Evolutionary conservation across 2,113 vertebrate genomes (phyloP).

Genomic region (Chlamydotis undulata): DNA sequence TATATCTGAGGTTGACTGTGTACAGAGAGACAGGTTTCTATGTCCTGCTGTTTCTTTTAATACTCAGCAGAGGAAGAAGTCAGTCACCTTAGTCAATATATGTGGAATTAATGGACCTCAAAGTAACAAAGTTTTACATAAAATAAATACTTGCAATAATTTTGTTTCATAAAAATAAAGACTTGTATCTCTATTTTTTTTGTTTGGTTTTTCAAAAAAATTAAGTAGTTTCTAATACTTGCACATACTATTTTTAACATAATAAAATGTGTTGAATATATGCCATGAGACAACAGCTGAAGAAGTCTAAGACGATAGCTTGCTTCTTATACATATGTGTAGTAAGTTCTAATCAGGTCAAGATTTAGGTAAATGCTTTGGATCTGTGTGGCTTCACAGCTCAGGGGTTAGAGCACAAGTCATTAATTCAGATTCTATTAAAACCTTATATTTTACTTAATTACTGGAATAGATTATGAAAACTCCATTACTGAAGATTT

Average conservation of each 20-base stretch:
- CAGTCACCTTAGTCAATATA: not conserved
- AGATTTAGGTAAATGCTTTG: conserved; percentile 31
- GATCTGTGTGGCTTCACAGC: not conserved
- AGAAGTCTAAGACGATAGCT: not conserved
- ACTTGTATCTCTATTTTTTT: fast-evolving
- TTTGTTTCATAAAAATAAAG: not conserved
- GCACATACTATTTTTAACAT: not conserved
- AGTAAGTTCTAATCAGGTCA: conserved; percentile 31
- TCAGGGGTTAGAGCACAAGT: conserved; percentile 5
- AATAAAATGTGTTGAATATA: not conserved
- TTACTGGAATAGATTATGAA: conserved; percentile 3
- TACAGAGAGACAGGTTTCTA: not conserved
- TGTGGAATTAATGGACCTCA: not conserved
- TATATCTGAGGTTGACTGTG: not conserved
- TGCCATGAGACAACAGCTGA: not conserved
- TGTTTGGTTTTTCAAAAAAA: not conserved
- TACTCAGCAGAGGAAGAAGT: not conserved
- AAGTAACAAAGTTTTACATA: not conserved
- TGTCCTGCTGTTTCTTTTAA: not conserved
- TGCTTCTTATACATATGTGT: not conserved
- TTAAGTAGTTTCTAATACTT: not conserved
- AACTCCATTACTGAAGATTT: not conserved
- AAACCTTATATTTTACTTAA: conserved; percentile 46
- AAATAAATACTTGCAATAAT: not conserved
- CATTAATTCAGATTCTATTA: conserved; percentile 47